Conservation (phyloP, 2,113 vertebrate species). For the Buteo buteo region DNA sequence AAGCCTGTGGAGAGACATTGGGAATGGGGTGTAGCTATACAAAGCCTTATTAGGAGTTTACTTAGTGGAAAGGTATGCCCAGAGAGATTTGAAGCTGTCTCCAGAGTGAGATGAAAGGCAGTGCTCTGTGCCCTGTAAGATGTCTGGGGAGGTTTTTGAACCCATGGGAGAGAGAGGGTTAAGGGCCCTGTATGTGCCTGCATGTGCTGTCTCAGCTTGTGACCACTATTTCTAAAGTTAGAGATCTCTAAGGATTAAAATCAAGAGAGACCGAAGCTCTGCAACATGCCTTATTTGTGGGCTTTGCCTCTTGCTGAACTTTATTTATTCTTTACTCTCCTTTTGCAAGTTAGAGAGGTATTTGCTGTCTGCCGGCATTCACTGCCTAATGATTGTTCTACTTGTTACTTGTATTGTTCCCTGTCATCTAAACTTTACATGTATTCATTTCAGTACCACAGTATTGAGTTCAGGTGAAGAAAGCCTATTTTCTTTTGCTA, state of each 20-base stretch:
- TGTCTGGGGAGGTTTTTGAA: neutral
- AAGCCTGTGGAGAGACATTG: neutral
- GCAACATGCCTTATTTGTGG: neutral
- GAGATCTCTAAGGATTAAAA: conserved; percentile 1
- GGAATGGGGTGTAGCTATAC: conserved; percentile 35
- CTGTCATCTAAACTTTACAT: neutral
- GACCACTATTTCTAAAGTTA: neutral
- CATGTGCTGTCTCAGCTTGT: neutral
- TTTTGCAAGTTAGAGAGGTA: neutral
- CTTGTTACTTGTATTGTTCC: neutral
- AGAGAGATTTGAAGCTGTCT: neutral
- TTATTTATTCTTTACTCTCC: neutral
- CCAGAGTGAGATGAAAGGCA: neutral
- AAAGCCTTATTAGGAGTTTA: conserved; percentile 16
- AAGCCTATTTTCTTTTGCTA: neutral
- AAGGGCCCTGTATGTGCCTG: neutral
- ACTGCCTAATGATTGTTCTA: neutral
- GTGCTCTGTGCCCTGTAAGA: neutral
- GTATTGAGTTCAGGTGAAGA: neutral
- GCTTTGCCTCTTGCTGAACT: neutral
- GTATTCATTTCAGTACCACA: neutral
- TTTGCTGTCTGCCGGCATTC: neutral
- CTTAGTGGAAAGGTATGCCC: neutral
- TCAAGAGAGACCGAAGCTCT: neutral
- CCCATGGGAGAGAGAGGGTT: neutral